phyloP scores from a whole-genome alignment of 2,888 invertebrate species.

The Macrophya alboannulata region DNA sequence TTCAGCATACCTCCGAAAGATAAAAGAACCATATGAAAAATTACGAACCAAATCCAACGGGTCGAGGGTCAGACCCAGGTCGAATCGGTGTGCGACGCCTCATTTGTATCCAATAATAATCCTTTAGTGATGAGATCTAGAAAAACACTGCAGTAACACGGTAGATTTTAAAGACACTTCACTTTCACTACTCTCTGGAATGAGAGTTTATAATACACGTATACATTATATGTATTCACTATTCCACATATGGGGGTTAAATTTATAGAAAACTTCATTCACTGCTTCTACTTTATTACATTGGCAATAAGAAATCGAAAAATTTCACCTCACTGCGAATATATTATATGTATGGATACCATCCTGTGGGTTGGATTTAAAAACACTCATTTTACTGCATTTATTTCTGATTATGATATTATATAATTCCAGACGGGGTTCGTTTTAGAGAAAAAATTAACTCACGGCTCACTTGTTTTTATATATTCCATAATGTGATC shows the following conservation, averaged over 20 bases:
- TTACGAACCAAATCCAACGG: no score
- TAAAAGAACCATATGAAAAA: no score
- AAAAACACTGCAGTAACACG: background rate
- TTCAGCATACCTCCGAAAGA: no score
- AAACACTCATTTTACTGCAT: background rate
- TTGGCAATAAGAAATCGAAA: background rate
- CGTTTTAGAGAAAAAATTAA: background rate
- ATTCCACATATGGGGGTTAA: no score
- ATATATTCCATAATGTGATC: background rate
- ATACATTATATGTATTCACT: background rate
- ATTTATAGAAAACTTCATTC: no score
- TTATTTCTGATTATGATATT: no score
- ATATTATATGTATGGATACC: background rate
- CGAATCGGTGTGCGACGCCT: no score
- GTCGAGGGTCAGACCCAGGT: no score
- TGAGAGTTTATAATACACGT: background rate
- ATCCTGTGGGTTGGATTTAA: background rate
- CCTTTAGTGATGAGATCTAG: background rate
- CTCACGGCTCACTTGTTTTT: background rate
- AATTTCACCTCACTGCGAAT: no score
- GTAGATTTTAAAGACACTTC: no score
- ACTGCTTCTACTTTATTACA: no score
- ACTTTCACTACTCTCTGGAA: no score
- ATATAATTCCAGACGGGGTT: background rate
- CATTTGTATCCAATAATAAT: slow-evolving; percentile 11